Evolutionary conservation across 2,113 vertebrate species (phyloP).

Genomic region (Edolisoma coerulescens): DNA sequence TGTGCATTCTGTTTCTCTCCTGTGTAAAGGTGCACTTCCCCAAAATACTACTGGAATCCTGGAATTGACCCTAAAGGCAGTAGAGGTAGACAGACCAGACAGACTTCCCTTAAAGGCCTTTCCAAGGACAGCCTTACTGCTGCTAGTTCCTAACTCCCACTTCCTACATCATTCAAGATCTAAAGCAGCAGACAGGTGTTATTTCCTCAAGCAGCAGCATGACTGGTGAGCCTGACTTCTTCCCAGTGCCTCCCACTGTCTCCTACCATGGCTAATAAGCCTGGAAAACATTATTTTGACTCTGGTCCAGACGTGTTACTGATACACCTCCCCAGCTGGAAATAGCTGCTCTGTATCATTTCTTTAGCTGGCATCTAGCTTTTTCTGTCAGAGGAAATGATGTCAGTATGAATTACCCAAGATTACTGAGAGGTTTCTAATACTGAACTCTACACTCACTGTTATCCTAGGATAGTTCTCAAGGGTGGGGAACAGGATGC

Average conservation of each 20-base stretch:
- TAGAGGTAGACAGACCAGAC: neutral
- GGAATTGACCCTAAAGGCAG: neutral
- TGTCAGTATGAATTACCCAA: neutral
- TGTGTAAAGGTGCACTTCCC: neutral
- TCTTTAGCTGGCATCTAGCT: neutral
- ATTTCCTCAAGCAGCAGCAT: neutral
- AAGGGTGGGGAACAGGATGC: neutral
- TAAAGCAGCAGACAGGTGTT: neutral
- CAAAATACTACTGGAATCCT: neutral
- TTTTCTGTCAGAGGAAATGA: neutral
- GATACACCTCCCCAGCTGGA: neutral
- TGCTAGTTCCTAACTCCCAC: neutral
- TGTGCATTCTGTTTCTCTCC: neutral
- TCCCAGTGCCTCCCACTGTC: neutral
- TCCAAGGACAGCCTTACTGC: neutral
- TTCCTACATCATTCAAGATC: neutral
- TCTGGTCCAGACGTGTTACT: neutral
- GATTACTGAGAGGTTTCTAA: neutral
- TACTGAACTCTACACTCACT: neutral
- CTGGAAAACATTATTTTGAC: neutral
- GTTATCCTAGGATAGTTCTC: neutral
- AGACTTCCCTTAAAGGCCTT: neutral
- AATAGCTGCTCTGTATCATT: neutral
- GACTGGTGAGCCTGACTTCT: neutral
- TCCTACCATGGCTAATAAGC: neutral